Base-by-base conservation (phyloP, 2,888 invertebrate genomes). In the Drosophila hamatofila region DNA sequence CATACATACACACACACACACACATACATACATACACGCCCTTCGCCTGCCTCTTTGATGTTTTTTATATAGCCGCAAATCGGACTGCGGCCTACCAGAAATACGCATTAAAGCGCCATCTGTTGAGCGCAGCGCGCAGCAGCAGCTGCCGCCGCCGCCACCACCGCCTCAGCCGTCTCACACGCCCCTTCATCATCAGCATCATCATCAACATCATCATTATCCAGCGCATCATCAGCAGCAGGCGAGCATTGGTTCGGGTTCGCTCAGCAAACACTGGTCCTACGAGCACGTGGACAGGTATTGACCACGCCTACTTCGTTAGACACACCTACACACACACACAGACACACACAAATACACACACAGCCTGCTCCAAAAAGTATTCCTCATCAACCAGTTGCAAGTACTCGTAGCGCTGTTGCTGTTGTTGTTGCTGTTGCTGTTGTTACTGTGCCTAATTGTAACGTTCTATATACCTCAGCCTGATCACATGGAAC, bases 51-150 rank as follows among this genome's bases (percentile, higher is more conserved):
- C 37, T 21, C 14, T 51, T 72, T 52, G 72, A 48, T 63, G 58
- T 41, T 49, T 27, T 11, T 5, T 41, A 60, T 80, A 64, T 62
- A 81, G 89, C 71, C 95, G 93, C 94, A 96, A 94, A 95, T 95
- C 93, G 75, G 91, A 91, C 71, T 89, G 91, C 76, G 88, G 91
- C 77, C 95, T 96, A 85, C 96, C 96, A 81, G 96, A 96, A 94
- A 96, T 97, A 92, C 96, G 96, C 91, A 96, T 97, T 91, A 94
- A 96, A 94, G 96, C 96, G 92, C 96, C 96, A 89, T 96, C 96
- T 93, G 94, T 96, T 94, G 96, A 96, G 94, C 94, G 96, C 91
- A 96, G 77, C 55, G 79, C 41, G 46, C 81, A 72, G 51, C 63
- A 64, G 51, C 66, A 59, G 55, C 57, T 21, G 61, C 48, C 5